A percentile compares a stretch with the other conserved stretches of the same genome.
Evolutionary conservation across 2,797 vertebrate genomes (phyloP).

Genomic region (Arrhamphus sclerolepis): DNA sequence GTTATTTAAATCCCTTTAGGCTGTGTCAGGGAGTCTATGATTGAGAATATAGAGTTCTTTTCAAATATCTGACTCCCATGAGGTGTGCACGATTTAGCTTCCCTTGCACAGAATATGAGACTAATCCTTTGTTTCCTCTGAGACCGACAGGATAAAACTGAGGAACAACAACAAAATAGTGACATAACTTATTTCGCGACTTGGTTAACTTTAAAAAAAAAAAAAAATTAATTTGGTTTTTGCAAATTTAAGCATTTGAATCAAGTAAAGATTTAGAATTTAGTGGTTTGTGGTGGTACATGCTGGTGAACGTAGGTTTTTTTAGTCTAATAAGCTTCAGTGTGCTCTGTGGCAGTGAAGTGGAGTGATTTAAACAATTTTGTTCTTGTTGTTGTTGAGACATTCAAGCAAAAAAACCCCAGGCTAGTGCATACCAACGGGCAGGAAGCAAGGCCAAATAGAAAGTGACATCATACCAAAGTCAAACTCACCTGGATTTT

Average conservation of each 20-base stretch:
- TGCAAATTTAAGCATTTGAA: constrained; percentile 13
- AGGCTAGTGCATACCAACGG: constrained; percentile 66
- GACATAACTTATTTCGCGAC: constrained; percentile 18
- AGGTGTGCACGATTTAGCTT: constrained; percentile 50
- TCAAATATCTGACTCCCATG: constrained; percentile 52
- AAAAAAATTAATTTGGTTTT: constrained; percentile 9
- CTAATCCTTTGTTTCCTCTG: constrained; percentile 47
- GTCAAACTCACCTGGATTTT: constrained; percentile 83
- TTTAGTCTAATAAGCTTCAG: constrained; percentile 25
- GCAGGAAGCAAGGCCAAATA: constrained; percentile 73
- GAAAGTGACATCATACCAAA: constrained; percentile 51
- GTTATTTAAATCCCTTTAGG: constrained; percentile 70
- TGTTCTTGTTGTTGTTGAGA: constrained; percentile 16
- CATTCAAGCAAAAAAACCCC: constrained; percentile 59
- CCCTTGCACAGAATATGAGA: constrained; percentile 35
- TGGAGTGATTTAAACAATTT: constrained; percentile 18
- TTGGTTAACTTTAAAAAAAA: too few species aligned
- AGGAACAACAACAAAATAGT: constrained; percentile 13
- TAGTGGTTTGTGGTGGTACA: constrained; percentile 29
- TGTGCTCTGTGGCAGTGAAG: constrained; percentile 6
- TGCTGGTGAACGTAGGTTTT: constrained; percentile 36
- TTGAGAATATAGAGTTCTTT: constrained; percentile 49
- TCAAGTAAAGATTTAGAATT: constrained; percentile 19
- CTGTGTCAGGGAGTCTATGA: constrained; percentile 44
- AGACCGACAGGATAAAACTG: constrained; percentile 38